phyloP scores from a whole-genome alignment of 2,113 vertebrate genomes.

The Elachura formosa region DNA sequence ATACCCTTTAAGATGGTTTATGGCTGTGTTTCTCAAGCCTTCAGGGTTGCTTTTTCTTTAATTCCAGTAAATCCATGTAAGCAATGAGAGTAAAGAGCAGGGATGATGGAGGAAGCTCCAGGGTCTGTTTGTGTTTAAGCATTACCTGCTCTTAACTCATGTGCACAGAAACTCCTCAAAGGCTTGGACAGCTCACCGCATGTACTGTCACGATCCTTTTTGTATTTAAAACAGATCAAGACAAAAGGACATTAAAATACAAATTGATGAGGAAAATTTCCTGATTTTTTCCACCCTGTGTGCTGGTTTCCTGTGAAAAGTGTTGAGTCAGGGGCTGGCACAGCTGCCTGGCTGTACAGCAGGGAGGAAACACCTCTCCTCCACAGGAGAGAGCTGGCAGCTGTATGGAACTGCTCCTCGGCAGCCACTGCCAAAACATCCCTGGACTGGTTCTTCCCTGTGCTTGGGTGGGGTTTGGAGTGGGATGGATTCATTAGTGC shows the following conservation, averaged over 20 bases:
- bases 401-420: neutral
- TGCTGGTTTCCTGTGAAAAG: neutral
- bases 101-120: neutral
- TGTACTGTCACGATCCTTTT: neutral
- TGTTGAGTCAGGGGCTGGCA: neutral
- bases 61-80: neutral
- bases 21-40: neutral
- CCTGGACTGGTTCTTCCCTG: neutral
- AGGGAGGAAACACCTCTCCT: slow-evolving; percentile 1
- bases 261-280: neutral
- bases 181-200: neutral
- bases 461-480: neutral
- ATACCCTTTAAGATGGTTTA: neutral
- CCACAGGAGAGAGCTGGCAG: neutral
- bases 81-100: neutral
- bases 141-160: neutral
- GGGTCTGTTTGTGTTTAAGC: neutral
- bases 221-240: slow-evolving; percentile 1
- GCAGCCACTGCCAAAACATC: neutral
- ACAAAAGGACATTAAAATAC: neutral
- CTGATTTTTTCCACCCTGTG: neutral
- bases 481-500: neutral
- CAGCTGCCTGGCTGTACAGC: neutral
- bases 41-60: neutral
- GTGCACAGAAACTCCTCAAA: neutral